Percentiles rank a stretch among this genome's conserved stretches.
These are phyloP conservation scores for Turdus rufiventris DNA, from an alignment of 2,113 vertebrate genomes.

Conservation along the genomic window DNA sequence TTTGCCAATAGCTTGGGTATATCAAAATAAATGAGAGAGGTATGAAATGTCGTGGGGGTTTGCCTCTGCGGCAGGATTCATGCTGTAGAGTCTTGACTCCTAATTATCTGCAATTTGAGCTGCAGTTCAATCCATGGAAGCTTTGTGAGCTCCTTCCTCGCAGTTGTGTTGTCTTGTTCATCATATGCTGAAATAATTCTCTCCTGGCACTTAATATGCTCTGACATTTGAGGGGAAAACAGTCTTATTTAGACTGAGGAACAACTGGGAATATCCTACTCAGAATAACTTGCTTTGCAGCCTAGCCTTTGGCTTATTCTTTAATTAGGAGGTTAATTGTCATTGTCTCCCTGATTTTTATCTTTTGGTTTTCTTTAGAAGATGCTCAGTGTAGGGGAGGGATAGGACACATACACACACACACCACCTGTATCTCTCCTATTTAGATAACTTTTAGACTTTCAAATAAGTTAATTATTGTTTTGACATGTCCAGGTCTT, in stretches of 20 bases:
- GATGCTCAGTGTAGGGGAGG: not conserved
- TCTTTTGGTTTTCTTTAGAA: not conserved
- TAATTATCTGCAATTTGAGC: not conserved
- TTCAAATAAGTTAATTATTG: not conserved
- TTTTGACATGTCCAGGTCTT: not conserved
- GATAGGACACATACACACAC: not conserved
- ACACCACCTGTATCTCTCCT: not conserved
- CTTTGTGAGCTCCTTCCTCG: not conserved
- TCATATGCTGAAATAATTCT: constrained; percentile 29
- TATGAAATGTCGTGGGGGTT: not conserved
- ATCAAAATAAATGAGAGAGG: not conserved
- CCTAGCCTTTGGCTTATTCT: not conserved
- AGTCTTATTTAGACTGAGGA: not conserved
- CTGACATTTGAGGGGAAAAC: constrained; percentile 51
- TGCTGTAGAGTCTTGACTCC: not conserved
- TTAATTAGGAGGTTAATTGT: constrained; percentile 16
- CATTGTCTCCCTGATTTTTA: not conserved
- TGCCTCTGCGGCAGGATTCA: not conserved
- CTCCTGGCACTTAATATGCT: constrained; percentile 30
- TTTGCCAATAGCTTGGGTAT: not conserved
- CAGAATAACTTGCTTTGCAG: not conserved
- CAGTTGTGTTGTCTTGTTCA: not conserved
- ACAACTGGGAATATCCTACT: constrained; percentile 16
- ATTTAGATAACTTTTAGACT: not conserved
- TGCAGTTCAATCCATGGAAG: not conserved